Percentiles rank a stretch among this genome's conserved stretches.
phyloP scores from a whole-genome alignment of 1,140 invertebrate genomes.

The Saxidomus purpurata region DNA sequence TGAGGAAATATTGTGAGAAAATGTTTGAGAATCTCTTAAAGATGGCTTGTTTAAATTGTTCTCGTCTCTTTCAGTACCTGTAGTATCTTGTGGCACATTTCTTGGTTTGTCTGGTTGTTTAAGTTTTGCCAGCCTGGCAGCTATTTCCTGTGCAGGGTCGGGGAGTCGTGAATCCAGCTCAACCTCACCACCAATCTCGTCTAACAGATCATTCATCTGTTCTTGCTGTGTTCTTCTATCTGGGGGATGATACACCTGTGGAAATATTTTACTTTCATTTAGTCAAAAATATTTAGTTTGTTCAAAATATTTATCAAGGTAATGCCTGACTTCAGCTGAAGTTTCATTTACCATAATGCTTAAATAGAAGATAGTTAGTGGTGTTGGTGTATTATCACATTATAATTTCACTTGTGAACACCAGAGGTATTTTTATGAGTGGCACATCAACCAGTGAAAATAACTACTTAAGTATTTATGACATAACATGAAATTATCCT shows the following conservation, averaged over 20 bases:
- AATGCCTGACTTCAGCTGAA: too few relatives aligned
- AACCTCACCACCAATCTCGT: constrained; percentile 82
- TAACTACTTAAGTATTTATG: too few relatives aligned
- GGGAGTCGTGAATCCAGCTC: constrained; percentile 78
- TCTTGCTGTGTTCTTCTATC: constrained; percentile 78
- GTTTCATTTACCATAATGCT: too few relatives aligned
- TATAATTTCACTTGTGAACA: too few relatives aligned
- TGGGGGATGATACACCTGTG: constrained; percentile 74
- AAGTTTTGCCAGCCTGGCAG: constrained; percentile 71
- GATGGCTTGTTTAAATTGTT: constrained; percentile 64
- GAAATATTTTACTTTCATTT: constrained; percentile 19
- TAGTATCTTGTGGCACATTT: background rate
- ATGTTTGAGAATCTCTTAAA: constrained; percentile 41
- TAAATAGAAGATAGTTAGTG: too few relatives aligned
- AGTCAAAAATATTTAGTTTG: too few relatives aligned
- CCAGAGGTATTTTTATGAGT: too few relatives aligned
- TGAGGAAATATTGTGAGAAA: constrained; percentile 43
- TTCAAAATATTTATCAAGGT: too few relatives aligned
- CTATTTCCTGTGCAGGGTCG: constrained; percentile 75
- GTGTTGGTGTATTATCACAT: too few relatives aligned
- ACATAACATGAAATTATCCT: too few relatives aligned
- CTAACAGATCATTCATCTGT: constrained; percentile 82
- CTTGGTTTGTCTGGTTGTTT: constrained; percentile 40
- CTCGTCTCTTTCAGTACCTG: constrained; percentile 23
- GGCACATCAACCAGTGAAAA: too few relatives aligned